A percentile compares a stretch with the other conserved stretches of the same genome.
Evolutionary conservation across 2,113 vertebrate species (phyloP).

Genomic region (Bucco capensis): DNA sequence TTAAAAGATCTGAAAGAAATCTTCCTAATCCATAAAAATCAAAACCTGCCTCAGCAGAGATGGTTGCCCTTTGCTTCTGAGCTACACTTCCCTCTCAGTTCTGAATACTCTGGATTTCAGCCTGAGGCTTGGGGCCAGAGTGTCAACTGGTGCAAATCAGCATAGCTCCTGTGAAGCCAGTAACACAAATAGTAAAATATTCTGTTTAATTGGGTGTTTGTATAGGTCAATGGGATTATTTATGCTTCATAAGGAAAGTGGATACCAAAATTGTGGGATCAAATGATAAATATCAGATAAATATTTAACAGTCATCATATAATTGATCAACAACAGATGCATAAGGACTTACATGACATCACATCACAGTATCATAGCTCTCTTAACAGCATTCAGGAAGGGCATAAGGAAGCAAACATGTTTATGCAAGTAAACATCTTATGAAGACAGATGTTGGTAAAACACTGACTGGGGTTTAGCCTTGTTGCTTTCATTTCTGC

Average conservation of each 20-base stretch:
- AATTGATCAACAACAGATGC: neutral
- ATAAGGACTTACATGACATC: neutral
- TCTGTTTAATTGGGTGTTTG: neutral
- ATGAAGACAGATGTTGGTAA: constrained; percentile 4
- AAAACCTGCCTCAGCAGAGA: neutral
- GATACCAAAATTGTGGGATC: neutral
- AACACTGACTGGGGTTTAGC: neutral
- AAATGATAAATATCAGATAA: neutral
- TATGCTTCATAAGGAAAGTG: neutral
- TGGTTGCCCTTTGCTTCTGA: neutral
- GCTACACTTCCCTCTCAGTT: neutral
- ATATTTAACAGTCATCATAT: neutral
- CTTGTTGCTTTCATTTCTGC: neutral
- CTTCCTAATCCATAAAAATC: neutral
- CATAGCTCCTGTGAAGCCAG: neutral
- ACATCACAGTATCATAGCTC: neutral
- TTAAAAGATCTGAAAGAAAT: neutral
- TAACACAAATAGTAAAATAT: neutral
- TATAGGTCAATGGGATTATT: neutral
- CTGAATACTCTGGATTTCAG: neutral
- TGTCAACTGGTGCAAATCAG: neutral
- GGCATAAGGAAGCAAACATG: neutral
- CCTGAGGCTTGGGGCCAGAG: neutral
- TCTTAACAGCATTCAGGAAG: neutral
- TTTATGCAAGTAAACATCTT: neutral